Base-by-base conservation (phyloP, 2,797 vertebrate species). In the Alfaro cultratus region DNA sequence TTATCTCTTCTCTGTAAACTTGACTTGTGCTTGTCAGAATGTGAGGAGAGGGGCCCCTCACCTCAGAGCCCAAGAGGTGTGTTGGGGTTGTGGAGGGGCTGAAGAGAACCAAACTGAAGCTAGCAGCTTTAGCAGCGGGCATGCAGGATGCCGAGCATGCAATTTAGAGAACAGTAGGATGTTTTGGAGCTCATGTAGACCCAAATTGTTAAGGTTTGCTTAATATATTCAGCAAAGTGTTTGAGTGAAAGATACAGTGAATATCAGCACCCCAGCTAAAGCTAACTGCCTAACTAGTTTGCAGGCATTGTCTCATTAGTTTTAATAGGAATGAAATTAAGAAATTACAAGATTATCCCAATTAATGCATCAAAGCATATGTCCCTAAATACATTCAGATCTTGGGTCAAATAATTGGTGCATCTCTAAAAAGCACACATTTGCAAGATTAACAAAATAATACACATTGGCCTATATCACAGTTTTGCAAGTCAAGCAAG, bases 401-500 rank as follows among this genome's bases (percentile, higher is more conserved):
- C 29, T 36, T 62, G 16, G 31, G 60, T n/a, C 6, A 36, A 36
- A 67, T 36, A 18, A 39, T 36, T 67, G 18, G 62, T 39, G 3
- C 62, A 36, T 67, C 3, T 67, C 15, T 18, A 67, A 39, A 67
- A 67, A 67, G 9, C 31, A 67, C 29, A 64, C 34, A 39, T 64
- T 64, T 57, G 34, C 34, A 18, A 67, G 31, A 67, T 23, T 10
- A 67, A 21, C 31, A 67, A 67, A 67, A 39, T 67, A 67, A 67
- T 67, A 67, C 36, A 36, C 34, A 67, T 36, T n/a, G 62, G 3
- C 34, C 62, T 39, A 34, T 23, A 67, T 36, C 31, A 21, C 16
- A 67, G 34, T 67, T 67, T 67, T 67, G 18, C 62, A 67, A 64
- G 60, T 34, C 31, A 64, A 34, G 60, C 60, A 64, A 64, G 60